Base-by-base conservation (phyloP, 1,140 invertebrate genomes). In the Papilio polyxenes region DNA sequence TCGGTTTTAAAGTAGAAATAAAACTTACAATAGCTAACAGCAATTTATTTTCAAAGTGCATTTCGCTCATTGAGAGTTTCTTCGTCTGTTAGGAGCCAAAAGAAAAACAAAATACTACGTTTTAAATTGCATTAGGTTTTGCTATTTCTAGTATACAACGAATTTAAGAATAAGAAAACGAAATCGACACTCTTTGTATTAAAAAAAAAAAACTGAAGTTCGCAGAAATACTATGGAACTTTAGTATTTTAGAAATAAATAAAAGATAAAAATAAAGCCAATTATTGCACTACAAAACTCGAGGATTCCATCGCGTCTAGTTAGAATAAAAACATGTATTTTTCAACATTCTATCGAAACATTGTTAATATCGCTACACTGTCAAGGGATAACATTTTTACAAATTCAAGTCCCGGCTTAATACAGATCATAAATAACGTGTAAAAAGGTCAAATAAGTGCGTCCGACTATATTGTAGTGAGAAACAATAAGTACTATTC, bases 401-500 rank as follows among this genome's bases (percentile, higher is more conserved):
- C 37, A 37, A 72, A 72, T 72, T 72, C 65, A 37, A 23, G 13
- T 40, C 65, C 37, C 31, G 31, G 5, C 31, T 15, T 10, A 31
- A 31, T 17, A 6, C 1, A 37, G 13, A 5, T 17, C 7, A 17
- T 72, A 72, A 72, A 69, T 37, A 69, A 62, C n/a, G 15, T 0
- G 9, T 53, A 9, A n/a, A 53, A 77, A 53, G n/a, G 75, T 77
- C 75, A 77, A 77, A 77, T 77, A 56, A 77, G 23, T 15, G 44
- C 48, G 49, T n/a, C n/a, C 51, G 13, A 53, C 13, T 49, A n/a
- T 8, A 56, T 49, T 51, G 37, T 3, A 31, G 44, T 40, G 37
- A 79, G 49, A 83, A 72, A 83, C 82, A 81, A 80, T 82, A 80
- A 82, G 75, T 77, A 48, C 76, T 9, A 5, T 74, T n/a, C 40